Conservation (phyloP, 2,113 vertebrate species). For the Elephas maximus region DNA sequence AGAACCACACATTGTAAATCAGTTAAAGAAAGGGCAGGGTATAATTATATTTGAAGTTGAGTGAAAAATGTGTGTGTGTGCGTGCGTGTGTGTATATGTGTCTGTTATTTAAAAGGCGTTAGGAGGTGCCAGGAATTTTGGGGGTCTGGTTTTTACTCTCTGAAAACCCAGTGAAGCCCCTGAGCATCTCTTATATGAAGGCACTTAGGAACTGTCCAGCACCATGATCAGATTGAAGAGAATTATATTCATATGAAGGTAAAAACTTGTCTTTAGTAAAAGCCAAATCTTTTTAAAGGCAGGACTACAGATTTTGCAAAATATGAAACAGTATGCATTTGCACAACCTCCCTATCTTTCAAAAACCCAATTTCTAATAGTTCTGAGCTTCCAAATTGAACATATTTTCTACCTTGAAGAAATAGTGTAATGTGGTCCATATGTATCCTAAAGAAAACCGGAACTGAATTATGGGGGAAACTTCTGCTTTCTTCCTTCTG, state of each 20-base stretch:
- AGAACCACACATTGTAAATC: slow-evolving; percentile 44
- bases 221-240: not conserved
- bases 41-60: slow-evolving; percentile 62
- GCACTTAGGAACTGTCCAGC: slow-evolving; percentile 11
- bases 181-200: not conserved
- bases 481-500: not conserved
- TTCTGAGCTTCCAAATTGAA: not conserved
- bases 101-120: slow-evolving; percentile 51
- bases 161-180: not conserved
- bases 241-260: slow-evolving; percentile 3
- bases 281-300: not conserved
- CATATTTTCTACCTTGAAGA: not conserved
- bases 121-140: not conserved
- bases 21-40: slow-evolving; percentile 43
- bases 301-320: not conserved
- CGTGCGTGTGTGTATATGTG: not conserved
- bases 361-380: not conserved
- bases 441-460: not conserved
- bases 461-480: not conserved
- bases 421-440: not conserved
- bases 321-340: not conserved
- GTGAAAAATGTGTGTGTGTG: slow-evolving; percentile 49
- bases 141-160: slow-evolving; percentile 13
- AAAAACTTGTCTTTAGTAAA: slow-evolving; percentile 15
- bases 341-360: not conserved